phyloP scores from a whole-genome alignment of 2,888 invertebrate species.

The Hirtodrosophila alboralis region DNA sequence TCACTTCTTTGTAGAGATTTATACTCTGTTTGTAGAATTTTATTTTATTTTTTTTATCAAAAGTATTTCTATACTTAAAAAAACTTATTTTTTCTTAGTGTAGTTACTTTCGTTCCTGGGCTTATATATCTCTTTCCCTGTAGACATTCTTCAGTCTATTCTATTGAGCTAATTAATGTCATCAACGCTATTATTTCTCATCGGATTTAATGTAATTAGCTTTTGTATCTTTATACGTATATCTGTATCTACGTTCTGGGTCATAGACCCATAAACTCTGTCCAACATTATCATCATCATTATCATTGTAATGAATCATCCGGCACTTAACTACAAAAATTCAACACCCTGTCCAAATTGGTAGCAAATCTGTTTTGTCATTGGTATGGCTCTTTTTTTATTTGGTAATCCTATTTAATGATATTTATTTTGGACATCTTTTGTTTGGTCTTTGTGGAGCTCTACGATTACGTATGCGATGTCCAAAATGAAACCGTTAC shows the following conservation, averaged over 20 bases:
- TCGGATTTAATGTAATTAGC: slow-evolving; percentile 66
- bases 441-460: too few species aligned
- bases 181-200: slow-evolving; percentile 59
- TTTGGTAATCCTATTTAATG: slow-evolving; percentile 76
- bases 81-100: too few species aligned
- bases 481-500: slow-evolving; percentile 59
- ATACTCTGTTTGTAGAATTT: too few species aligned
- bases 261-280: slow-evolving; percentile 73
- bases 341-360: slow-evolving; percentile 13
- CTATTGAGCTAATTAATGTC: slow-evolving; percentile 72
- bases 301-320: slow-evolving; percentile 40
- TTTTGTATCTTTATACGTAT: slow-evolving; percentile 24
- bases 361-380: slow-evolving; percentile 50
- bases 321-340: slow-evolving; percentile 7
- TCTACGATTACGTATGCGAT: slow-evolving; percentile 59
- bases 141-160: slow-evolving; percentile 21
- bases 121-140: too few species aligned
- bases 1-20: too few species aligned
- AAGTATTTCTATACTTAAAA: too few species aligned
- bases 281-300: slow-evolving; percentile 60
- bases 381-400: slow-evolving; percentile 50
- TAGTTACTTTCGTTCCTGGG: slow-evolving; percentile 25
- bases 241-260: slow-evolving; percentile 27
- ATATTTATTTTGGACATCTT: slow-evolving; percentile 61
- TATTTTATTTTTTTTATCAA: too few species aligned